Base-by-base conservation (phyloP, 1,140 invertebrate species). In the Forficula auricularia region DNA sequence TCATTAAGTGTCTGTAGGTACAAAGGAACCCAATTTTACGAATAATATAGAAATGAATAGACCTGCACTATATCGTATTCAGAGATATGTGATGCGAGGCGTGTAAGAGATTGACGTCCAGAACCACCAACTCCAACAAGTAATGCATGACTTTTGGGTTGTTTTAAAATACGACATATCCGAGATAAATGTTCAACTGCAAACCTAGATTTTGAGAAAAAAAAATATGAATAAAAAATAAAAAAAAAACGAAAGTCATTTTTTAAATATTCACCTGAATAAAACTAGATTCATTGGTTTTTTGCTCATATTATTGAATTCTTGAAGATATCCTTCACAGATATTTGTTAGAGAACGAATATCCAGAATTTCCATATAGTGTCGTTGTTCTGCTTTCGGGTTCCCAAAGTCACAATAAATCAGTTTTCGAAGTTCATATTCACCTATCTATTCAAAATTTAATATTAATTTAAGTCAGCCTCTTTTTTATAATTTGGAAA, bases 261-360 rank as follows among this genome's bases (percentile, higher is more conserved):
- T 12, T 30, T 7, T 3, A 41, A 13, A 40, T 30, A 3, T 20
- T 47, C 60, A 80, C 82, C 79, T 80, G 59, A 96, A 97, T 18
- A 97, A 64, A 3, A 96, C 89, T 35, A 97, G 66, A 65, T 90
- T 88, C 91, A 97, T 96, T 0, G 90, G 89, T 56, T 95, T 95
- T 58, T 92, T 96, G 15, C 84, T 88, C 79, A 96, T 87, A 45
- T 90, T 85, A 58, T 97, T 96, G 53, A 80, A 96, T 56, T 97
- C 91, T 2, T 79, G 75, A 10, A 97, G 65, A 64, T 87, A 94
- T 1, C 76, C 76, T 56, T 95, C 89, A 0, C 90, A 85, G n/a
- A 90, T 82, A 1, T 71, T 67, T 48, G 77, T 75, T 33, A 98
- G 64, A 41, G 77, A 69, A 45, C 88, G 81, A 48, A 94, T 65